Evolutionary conservation across 2,113 vertebrate genomes (phyloP).

Genomic region (Pygoscelis adeliae): DNA sequence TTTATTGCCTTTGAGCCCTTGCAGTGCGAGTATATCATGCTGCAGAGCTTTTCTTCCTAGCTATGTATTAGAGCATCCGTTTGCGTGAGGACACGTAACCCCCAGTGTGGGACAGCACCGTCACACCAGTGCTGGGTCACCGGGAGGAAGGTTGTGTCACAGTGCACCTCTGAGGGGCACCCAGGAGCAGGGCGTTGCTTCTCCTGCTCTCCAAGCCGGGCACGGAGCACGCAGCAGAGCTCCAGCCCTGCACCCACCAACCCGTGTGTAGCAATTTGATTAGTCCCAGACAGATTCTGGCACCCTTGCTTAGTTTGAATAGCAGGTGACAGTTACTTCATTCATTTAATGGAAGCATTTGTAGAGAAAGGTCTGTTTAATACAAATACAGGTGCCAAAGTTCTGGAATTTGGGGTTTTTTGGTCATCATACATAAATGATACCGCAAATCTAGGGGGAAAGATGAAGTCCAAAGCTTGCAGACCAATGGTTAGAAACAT

Average conservation of each 20-base stretch:
- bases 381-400: not conserved
- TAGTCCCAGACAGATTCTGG: not conserved
- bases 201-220: not conserved
- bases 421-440: not conserved
- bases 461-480: not conserved
- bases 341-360: not conserved
- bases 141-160: not conserved
- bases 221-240: accelerated
- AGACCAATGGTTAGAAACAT: not conserved
- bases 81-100: not conserved
- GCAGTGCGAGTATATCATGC: not conserved
- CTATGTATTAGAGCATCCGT: not conserved
- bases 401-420: not conserved
- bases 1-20: not conserved
- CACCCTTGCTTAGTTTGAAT: not conserved
- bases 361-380: not conserved
- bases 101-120: not conserved
- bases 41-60: not conserved
- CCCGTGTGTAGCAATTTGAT: not conserved
- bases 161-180: not conserved
- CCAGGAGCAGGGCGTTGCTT: not conserved
- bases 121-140: not conserved
- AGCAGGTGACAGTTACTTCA: not conserved
- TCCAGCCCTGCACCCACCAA: not conserved
- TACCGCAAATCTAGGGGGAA: not conserved